Conservation (phyloP, 2,113 vertebrate species). For the Urocynchramus pylzowi region DNA sequence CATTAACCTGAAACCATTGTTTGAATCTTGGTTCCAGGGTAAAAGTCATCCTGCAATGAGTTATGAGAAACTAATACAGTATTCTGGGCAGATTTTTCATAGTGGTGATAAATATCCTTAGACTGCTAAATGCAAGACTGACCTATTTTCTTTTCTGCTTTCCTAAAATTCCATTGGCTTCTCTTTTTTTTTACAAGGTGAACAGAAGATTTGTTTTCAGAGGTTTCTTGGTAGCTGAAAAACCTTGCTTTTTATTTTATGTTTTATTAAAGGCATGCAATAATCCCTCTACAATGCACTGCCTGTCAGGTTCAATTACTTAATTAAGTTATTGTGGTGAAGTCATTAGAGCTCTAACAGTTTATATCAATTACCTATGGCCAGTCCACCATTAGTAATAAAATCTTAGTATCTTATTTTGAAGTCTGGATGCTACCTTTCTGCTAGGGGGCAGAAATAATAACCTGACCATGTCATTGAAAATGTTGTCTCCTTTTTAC, state of each 20-base stretch:
- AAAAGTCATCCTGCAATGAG: background rate
- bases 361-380: background rate
- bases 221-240: background rate
- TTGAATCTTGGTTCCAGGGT: background rate
- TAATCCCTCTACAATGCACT: background rate
- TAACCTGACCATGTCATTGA: background rate
- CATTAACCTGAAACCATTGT: background rate
- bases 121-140: background rate
- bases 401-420: background rate
- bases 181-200: background rate
- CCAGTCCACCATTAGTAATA: background rate
- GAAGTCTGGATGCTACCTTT: background rate
- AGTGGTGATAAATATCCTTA: background rate
- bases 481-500: background rate
- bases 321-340: background rate
- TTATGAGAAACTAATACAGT: background rate
- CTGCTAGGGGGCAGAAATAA: background rate
- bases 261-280: background rate
- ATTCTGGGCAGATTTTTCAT: background rate
- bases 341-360: background rate
- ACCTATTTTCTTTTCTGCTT: background rate
- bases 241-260: background rate
- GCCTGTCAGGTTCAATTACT: background rate
- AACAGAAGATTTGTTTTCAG: background rate
- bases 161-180: background rate